Evolutionary conservation across 1,140 invertebrate genomes (phyloP).

Genomic region (Frieseomelitta varia): DNA sequence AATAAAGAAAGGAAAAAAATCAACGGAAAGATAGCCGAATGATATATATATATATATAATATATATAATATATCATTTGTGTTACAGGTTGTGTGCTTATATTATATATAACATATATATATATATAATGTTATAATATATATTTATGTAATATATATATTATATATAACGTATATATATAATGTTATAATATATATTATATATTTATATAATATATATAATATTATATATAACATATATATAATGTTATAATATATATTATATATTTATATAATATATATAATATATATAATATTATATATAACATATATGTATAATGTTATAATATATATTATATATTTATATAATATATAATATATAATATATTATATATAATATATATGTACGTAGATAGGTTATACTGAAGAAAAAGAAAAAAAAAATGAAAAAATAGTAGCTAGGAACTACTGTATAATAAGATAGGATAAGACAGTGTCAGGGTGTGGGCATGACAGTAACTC

Average conservation of each 20-base stretch:
- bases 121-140: background rate
- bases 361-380: background rate
- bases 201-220: conserved; percentile 10
- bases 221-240: conserved; percentile 10
- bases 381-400: conserved; percentile 8
- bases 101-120: background rate
- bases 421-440: conserved; percentile 38
- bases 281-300: too few relatives aligned
- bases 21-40: background rate
- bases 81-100: background rate
- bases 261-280: conserved; percentile 7
- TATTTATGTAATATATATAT: background rate
- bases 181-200: too few relatives aligned
- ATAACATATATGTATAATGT: conserved; percentile 3
- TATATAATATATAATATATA: too few relatives aligned
- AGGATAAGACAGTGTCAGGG: conserved; percentile 75
- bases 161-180: too few relatives aligned
- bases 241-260: too few relatives aligned
- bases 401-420: conserved; percentile 10
- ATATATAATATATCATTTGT: background rate
- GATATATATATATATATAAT: background rate
- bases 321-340: background rate
- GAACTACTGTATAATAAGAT: conserved; percentile 54
- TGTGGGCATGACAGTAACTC: conserved; percentile 79
- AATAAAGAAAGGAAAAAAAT: conserved; percentile 1